Evolutionary conservation across 2,888 invertebrate species (phyloP).

Genomic region (Crepidodera aurea): DNA sequence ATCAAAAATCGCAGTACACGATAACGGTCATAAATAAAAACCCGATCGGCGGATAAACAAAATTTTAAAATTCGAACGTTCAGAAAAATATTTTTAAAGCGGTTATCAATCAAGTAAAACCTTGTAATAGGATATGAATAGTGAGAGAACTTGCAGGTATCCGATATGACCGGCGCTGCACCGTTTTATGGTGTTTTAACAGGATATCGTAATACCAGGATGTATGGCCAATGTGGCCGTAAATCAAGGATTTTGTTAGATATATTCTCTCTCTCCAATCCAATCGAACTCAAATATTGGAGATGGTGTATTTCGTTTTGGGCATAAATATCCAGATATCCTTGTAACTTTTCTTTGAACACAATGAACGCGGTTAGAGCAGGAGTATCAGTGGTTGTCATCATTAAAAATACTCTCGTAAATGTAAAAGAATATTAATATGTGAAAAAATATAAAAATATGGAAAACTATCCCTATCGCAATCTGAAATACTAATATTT

Average conservation of each 20-base stretch:
- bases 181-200: slow-evolving; percentile 54
- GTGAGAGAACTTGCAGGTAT: slow-evolving; percentile 35
- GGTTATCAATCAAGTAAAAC: slow-evolving; percentile 54
- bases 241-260: slow-evolving; percentile 55
- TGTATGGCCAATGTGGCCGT: slow-evolving; percentile 53
- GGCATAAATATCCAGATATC: too few species aligned
- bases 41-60: slow-evolving; percentile 40
- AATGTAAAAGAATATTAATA: too few species aligned
- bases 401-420: too few species aligned
- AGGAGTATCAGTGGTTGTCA: too few species aligned
- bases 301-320: background rate
- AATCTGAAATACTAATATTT: too few species aligned
- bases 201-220: slow-evolving; percentile 54
- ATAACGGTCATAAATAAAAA: slow-evolving; percentile 51
- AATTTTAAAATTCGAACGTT: slow-evolving; percentile 38
- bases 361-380: too few species aligned
- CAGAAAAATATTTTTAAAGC: slow-evolving; percentile 28
- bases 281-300: background rate
- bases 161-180: slow-evolving; percentile 38
- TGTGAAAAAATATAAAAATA: too few species aligned
- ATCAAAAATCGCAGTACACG: slow-evolving; percentile 50
- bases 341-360: too few species aligned
- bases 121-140: slow-evolving; percentile 54
- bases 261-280: background rate
- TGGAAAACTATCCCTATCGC: too few species aligned